These are phyloP conservation scores for Chaetoderma sp. DNA, from an alignment of 2,888 invertebrate species.

Conservation along the genomic window DNA sequence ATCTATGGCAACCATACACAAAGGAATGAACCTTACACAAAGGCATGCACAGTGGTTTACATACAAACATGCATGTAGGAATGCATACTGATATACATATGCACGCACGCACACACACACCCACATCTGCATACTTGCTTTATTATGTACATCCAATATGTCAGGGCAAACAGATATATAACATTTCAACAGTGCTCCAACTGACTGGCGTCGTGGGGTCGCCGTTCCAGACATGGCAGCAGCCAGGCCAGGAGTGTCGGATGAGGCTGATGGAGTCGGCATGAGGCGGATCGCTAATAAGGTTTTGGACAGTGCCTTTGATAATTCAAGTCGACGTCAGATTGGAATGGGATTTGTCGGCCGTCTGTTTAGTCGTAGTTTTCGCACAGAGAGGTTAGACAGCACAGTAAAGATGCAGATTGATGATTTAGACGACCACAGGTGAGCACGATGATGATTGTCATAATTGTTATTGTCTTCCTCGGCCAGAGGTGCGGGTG, in stretches of 20 bases:
- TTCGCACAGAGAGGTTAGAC: conserved; percentile 72
- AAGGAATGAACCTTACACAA: too few species aligned
- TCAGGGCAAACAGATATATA: too few species aligned
- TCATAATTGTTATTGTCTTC: not conserved
- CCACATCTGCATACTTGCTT: too few species aligned
- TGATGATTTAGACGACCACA: conserved; percentile 92
- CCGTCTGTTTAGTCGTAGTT: conserved; percentile 78
- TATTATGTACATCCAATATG: too few species aligned
- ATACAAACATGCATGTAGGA: too few species aligned
- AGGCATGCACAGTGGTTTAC: too few species aligned
- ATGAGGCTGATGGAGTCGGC: conserved; percentile 50
- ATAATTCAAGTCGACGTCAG: conserved; percentile 89
- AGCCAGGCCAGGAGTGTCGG: conserved; percentile 48
- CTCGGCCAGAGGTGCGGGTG: not conserved
- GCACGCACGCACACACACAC: too few species aligned
- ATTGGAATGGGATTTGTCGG: conserved; percentile 87
- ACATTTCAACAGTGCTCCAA: too few species aligned
- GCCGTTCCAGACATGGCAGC: conserved; percentile 43
- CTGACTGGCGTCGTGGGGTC: conserved; percentile 27
- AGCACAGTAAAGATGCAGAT: conserved; percentile 79
- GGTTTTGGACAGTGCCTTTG: conserved; percentile 86
- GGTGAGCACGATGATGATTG: conserved; percentile 43
- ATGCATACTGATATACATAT: too few species aligned
- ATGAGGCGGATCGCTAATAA: conserved; percentile 59
- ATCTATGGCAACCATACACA: too few species aligned